Evolutionary conservation across 92 coral and sea anemone species (phyloP), one percentile per base, ranked within the genome.

Genomic region (Phenganax marumi): DNA sequence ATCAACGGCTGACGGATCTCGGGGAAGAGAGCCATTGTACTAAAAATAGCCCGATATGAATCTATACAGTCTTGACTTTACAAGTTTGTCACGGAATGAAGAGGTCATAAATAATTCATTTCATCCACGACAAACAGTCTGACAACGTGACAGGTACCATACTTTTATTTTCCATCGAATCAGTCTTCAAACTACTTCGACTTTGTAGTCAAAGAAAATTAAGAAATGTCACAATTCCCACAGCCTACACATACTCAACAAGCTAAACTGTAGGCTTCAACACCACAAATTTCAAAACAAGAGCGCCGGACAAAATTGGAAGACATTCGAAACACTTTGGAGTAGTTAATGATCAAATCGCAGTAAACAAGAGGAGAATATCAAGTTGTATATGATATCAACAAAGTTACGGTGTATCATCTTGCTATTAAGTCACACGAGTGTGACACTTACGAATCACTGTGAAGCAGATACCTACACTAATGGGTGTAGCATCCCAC

Each of bases 401-500:
- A 12, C 70, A 16, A 26, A 2, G 58, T 24, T 77, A 9, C 61
- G 47, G 52, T 54, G 26, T 77, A 12, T 77, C 33, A 49, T 77
- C 7, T 33, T 77, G 55, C 43, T 61, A 11, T 33, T 56, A 19
- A 58, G 71, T 60, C 21, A 56, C 8, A 26, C 17, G 39, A 47
- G 53, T 16, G 13, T 8, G 16, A 21, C 61, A 25, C 12, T 86
- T 26, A 50, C 86, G 46, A 80, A 91, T 12, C 81, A 78, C 11
- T 95, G 98, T 74, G 95, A 91, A 12, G 98, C 98, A 12, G 98
- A 95, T 75, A 84, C 89, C 26, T 83, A 91, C 39, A 70, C 96
- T 1, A 92, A 95, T 63, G 98, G 98, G 7, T 95, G 98, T 82
- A 95, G 98, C 73, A 93, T 93, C 0, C 98, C 98, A 24, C 82